Percentiles rank a stretch among this genome's conserved stretches.
These are phyloP conservation scores for Philaethria dido DNA, from an alignment of 2,888 invertebrate genomes.

Conservation along the genomic window DNA sequence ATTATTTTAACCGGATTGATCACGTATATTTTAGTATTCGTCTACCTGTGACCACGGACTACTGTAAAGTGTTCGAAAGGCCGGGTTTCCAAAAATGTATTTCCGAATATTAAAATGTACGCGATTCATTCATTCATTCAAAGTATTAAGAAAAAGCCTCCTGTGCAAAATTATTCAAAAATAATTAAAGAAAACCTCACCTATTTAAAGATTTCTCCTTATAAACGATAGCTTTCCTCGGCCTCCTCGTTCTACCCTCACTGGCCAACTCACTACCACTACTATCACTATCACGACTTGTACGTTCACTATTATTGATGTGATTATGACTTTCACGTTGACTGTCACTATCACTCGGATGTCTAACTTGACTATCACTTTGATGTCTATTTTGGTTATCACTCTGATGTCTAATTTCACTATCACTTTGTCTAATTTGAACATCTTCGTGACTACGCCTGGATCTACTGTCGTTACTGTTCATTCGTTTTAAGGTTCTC, in stretches of 20 bases:
- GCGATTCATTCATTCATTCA: too few species aligned
- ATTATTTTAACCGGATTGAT: too few species aligned
- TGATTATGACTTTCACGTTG: constrained; percentile 34
- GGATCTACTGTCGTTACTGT: constrained; percentile 15
- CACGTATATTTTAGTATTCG: too few species aligned
- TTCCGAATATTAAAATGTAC: too few species aligned
- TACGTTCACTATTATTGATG: constrained; percentile 49
- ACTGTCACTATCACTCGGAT: constrained; percentile 19
- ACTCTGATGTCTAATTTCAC: constrained; percentile 17
- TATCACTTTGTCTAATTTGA: constrained; percentile 17
- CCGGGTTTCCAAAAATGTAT: too few species aligned
- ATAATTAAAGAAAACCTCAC: constrained; percentile 47
- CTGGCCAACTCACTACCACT: constrained; percentile 46
- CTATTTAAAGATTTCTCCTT: constrained; percentile 74
- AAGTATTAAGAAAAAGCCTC: too few species aligned
- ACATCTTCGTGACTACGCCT: constrained; percentile 15
- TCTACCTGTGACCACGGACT: too few species aligned
- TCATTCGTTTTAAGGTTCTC: not conserved
- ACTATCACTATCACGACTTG: constrained; percentile 44
- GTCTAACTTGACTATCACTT: constrained; percentile 7
- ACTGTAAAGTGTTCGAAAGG: too few species aligned
- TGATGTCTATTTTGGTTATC: constrained; percentile 17
- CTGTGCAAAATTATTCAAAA: too few species aligned
- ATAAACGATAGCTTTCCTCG: constrained; percentile 64
- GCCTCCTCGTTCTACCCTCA: constrained; percentile 58